Base-by-base conservation (phyloP, 2,113 vertebrate genomes). In the Oryzias melastigma region DNA sequence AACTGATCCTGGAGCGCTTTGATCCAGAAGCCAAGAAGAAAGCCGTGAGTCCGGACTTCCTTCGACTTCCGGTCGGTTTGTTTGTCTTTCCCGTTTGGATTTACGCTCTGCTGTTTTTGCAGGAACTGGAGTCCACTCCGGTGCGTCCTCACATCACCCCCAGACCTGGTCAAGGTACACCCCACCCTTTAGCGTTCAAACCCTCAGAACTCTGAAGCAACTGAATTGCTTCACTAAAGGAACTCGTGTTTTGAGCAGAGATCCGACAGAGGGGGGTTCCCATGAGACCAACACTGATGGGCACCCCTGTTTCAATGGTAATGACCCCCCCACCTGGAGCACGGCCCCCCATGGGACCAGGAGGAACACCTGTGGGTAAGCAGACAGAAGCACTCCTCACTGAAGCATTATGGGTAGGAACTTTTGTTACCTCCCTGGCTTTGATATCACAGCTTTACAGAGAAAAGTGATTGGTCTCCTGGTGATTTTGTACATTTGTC, bases 1-100 rank as follows among this genome's bases (percentile, higher is more conserved):
- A 99, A 86, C 81, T 97, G 86, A 99, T 99, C 75, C 92, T 99
- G 78, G 97, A 99, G 86, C 94, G 95, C 43, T 99, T 99, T 78
- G 95, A 98, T 90, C 94, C 95, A 25, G 95, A 95, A 13, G 92
- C 95, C 15, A 95, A 93, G 86, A 96, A 89, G 84, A 89, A 91
- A 90, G 92, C 92, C 84, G 96, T 98, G 88, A 89, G 90, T 85
- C 25, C 59, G 1, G 14, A 16, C 40, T 24, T 5, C 2, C 8
- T 5, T 43, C 16, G 10, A 4, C 41, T n/a, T 46, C 16, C n/a
- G n/a, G 14, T 7, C 7, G 6, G 14, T 18, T 27, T 46, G 6
- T 54, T 20, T n/a, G n/a, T n/a, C 64, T 52, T 4, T 60, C 72
- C n/a, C 3, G 15, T 50, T 46, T 0, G 42, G 52, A 42, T 8